Conservation (phyloP, 2,888 invertebrate genomes). For the Seira musarum region DNA sequence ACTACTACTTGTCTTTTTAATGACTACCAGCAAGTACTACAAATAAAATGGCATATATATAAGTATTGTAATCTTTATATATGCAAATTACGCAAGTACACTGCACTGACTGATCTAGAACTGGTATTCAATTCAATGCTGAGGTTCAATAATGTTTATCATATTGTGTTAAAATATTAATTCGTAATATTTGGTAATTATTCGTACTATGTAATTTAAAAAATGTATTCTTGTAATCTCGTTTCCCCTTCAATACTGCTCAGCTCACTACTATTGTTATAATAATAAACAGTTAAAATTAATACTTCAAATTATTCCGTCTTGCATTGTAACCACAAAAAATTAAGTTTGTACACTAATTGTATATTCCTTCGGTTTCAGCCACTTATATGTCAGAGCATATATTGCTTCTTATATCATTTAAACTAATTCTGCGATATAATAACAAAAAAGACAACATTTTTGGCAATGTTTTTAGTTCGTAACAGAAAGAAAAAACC, state of each 20-base stretch:
- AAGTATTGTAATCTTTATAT: background rate
- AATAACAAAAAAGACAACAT: background rate
- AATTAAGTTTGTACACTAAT: background rate
- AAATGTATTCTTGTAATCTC: background rate
- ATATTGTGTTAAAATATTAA: conserved; percentile 5
- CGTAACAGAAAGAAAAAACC: background rate
- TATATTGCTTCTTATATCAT: background rate
- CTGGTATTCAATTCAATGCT: background rate
- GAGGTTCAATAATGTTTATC: background rate
- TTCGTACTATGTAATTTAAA: conserved; percentile 5
- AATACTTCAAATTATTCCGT: conserved; percentile 8
- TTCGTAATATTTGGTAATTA: conserved; percentile 5
- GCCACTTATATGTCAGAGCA: background rate
- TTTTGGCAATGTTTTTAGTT: conserved; percentile 15
- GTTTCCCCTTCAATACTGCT: background rate
- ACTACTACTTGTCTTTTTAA: conserved; percentile 17
- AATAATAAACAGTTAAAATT: conserved; percentile 11
- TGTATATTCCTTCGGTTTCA: background rate
- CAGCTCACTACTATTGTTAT: conserved; percentile 9
- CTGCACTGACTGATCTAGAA: conserved; percentile 5
- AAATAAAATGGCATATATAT: conserved; percentile 4
- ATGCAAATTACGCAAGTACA: conserved; percentile 12
- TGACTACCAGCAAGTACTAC: conserved; percentile 29
- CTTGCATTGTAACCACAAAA: conserved; percentile 1
- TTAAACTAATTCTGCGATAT: background rate